Percentiles rank a stretch among this genome's conserved stretches.
phyloP scores from a whole-genome alignment of 2,888 invertebrate genomes.

The Lissocephala sabroskyi region DNA sequence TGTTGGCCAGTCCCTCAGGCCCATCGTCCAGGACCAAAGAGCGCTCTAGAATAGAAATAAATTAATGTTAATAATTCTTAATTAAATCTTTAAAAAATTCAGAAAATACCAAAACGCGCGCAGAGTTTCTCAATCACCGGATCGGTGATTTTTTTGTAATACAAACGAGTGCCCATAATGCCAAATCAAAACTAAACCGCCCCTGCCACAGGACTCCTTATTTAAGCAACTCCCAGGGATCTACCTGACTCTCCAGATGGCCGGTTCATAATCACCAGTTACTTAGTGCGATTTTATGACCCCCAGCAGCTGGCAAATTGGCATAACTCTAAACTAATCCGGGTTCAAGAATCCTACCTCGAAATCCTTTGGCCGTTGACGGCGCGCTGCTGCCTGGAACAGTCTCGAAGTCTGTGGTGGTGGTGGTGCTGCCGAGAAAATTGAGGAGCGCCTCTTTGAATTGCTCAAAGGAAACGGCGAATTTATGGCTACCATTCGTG shows the following conservation, averaged over 20 bases:
- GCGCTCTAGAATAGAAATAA: slow-evolving; percentile 47
- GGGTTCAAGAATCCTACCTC: no score
- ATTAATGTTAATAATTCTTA: slow-evolving; percentile 1
- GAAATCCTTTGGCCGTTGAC: slow-evolving; percentile 33
- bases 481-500: slow-evolving; percentile 33
- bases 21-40: slow-evolving; percentile 61
- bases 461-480: slow-evolving; percentile 79
- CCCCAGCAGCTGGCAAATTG: not conserved
- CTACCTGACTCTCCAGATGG: no score
- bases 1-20: slow-evolving; percentile 25
- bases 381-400: slow-evolving; percentile 16
- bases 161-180: slow-evolving; percentile 68
- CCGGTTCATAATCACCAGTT: no score
- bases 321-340: no score
- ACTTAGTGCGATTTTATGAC: not conserved
- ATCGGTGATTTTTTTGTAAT: slow-evolving; percentile 50
- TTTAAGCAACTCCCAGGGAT: no score
- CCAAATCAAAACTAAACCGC: slow-evolving; percentile 13
- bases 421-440: slow-evolving; percentile 75
- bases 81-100: no score
- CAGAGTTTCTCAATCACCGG: slow-evolving; percentile 51
- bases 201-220: not conserved
- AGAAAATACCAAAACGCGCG: slow-evolving; percentile 53
- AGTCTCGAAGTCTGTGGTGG: slow-evolving; percentile 66
- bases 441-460: slow-evolving; percentile 84